Evolutionary conservation across 2,888 invertebrate species (phyloP), one percentile per base, ranked within the genome.

Genomic region (Nemotelus pantherinus): DNA sequence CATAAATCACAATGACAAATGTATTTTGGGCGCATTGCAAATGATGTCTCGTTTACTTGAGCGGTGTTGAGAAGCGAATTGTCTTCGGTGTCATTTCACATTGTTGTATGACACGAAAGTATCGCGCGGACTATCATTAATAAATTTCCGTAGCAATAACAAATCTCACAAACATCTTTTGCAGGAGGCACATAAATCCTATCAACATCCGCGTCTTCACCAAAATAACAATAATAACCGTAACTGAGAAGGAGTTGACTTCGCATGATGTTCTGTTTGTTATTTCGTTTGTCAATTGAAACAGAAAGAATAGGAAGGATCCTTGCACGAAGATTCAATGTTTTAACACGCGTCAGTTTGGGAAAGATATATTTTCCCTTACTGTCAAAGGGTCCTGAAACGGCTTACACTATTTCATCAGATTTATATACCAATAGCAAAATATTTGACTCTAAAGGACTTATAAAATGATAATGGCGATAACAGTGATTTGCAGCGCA

Each of bases 161-260:
- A 63, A 74, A 74, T 58, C 44, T 74, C 74, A 53, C 53, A 70
- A 70, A 70, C 55, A 70, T 70, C 70, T 55, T 55, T 43, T 63
- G 10, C 74, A 74, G 60, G 45, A 60, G 47, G 47, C 74, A 45
- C 74, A 74, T 74, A 74, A 74, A 74, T 74, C 74, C 74, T 60
- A 68, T 68, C 67, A 47, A 41, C 48, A 50, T 48, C 48, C 74
- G 53, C 43, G 63, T 74, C 74, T 63, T 74, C 63, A 60, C 60
- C 72, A 72, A 72, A 60, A 72, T 70, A 70, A 68, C 68, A 71
- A 72, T 74, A 74, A 74, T 60, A 74, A 39, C 74, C 74, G 74
- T 74, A 74, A 74, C 74, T 74, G 74, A 39, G 74, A 74, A 74
- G 74, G 74, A 74, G 74, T 74, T 74, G 74, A 74, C 74, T 74